These are phyloP conservation scores for Oreotrochilus melanogaster DNA, from an alignment of 2,113 vertebrate species.

Conservation along the genomic window DNA sequence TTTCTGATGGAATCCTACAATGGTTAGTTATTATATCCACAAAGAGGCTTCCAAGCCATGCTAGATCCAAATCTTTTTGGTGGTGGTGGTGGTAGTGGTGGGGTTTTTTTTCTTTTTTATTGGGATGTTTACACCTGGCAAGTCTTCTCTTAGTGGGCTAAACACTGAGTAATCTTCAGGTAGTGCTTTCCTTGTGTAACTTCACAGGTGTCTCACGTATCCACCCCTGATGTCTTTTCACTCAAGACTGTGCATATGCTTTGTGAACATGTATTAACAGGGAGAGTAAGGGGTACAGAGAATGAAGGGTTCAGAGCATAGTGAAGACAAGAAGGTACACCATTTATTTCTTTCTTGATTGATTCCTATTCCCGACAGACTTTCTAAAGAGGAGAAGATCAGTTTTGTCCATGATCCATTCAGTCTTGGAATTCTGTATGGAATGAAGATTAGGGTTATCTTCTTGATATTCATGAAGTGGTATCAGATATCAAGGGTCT, in stretches of 20 bases:
- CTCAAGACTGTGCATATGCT: background rate
- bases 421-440: background rate
- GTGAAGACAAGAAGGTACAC: background rate
- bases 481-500: background rate
- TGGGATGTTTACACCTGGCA: background rate
- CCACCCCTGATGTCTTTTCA: background rate
- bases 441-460: background rate
- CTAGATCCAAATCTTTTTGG: background rate
- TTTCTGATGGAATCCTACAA: background rate
- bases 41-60: background rate
- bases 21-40: background rate
- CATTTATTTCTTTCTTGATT: background rate
- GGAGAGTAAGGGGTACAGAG: background rate
- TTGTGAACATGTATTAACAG: background rate
- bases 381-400: background rate
- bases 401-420: background rate
- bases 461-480: accelerated
- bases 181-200: background rate
- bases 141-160: background rate
- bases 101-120: background rate
- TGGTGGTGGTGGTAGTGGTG: too few species aligned
- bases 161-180: background rate
- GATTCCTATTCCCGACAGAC: background rate
- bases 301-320: background rate
- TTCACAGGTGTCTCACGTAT: background rate